Evolutionary conservation across 1,140 invertebrate species (phyloP), one percentile per base, ranked within the genome.

Genomic region (Drosophila hydei): DNA sequence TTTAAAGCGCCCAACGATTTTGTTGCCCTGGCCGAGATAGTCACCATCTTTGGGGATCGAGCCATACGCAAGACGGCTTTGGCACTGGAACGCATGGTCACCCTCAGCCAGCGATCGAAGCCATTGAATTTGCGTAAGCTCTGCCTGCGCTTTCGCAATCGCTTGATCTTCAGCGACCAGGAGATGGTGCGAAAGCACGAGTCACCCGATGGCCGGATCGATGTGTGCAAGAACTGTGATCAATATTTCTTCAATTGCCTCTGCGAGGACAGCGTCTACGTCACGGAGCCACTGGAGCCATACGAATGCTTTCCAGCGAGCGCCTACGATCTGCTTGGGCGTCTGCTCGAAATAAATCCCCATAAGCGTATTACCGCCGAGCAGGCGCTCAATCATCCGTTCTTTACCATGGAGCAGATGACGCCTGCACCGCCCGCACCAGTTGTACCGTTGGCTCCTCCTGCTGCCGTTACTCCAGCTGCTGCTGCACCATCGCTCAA

Each of bases 271-370:
- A 77, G 73, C 11, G 51, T 55, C 5, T 90, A 79, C 18, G 56
- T 70, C n/a, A 80, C 75, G 3, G 88, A 91, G 50, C 80, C 87
- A 0, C 56, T 87, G n/a, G 89, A 85, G 18, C 64, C 77, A 12
- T 89, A 83, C 52, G 91, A 91, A 48, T 79, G 75, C 12, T 91
- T 90, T 59, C 91, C 90, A 12, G 45, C 64, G 4, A 90, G 80
- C 47, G 99, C 99, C 36, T 99, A 99, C 93, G 99, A 99, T 92
- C 95, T 99, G 72, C 99, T 99, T 92, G 98, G 99, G 92, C 97
- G 98, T 93, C 99, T 99, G 97, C 93, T 99, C 79, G 99, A 98
- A 68, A 97, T 99, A 16, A 99, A 99, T 93, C 99, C 99, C n/a
- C 95, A 96, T 87, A 99, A 99, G 93, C 95, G 99, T 89, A 99